These are phyloP conservation scores for Zophobas atratus DNA, from an alignment of 1,140 invertebrate genomes.

Conservation along the genomic window DNA sequence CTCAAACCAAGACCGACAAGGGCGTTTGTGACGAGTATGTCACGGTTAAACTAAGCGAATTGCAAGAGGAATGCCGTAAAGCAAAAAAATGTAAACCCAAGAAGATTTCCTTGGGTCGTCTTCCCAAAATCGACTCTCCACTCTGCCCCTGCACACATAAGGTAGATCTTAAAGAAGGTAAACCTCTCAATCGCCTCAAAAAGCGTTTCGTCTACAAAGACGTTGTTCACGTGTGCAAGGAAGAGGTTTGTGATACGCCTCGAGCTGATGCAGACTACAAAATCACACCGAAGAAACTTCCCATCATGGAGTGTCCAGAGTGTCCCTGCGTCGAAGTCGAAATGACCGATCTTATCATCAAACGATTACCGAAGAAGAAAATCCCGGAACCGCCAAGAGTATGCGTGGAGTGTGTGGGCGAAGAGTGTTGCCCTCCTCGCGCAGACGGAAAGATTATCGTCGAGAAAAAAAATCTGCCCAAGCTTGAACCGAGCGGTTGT, in stretches of 20 bases:
- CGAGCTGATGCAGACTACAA: constrained; percentile 31
- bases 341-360: constrained; percentile 6
- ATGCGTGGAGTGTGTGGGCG: background rate
- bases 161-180: constrained; percentile 9
- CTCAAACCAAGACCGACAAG: background rate
- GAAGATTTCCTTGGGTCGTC: constrained; percentile 4
- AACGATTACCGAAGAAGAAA: constrained; percentile 38
- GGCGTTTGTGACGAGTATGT: constrained; percentile 3
- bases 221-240: background rate
- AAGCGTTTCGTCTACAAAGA: constrained; percentile 21
- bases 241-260: constrained; percentile 4
- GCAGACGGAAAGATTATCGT: constrained; percentile 27
- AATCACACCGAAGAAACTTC: constrained; percentile 22
- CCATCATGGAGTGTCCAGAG: background rate
- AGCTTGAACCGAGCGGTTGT: constrained; percentile 22
- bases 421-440: constrained; percentile 16
- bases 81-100: constrained; percentile 19
- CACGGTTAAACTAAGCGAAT: constrained; percentile 16
- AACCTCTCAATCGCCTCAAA: constrained; percentile 12
- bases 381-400: constrained; percentile 37
- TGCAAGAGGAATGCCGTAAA: constrained; percentile 14
- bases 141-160: constrained; percentile 12
- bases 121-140: background rate
- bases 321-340: constrained; percentile 7
- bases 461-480: constrained; percentile 28